Base-by-base conservation (phyloP, 2,113 vertebrate species). In the Callospermophilus lateralis region DNA sequence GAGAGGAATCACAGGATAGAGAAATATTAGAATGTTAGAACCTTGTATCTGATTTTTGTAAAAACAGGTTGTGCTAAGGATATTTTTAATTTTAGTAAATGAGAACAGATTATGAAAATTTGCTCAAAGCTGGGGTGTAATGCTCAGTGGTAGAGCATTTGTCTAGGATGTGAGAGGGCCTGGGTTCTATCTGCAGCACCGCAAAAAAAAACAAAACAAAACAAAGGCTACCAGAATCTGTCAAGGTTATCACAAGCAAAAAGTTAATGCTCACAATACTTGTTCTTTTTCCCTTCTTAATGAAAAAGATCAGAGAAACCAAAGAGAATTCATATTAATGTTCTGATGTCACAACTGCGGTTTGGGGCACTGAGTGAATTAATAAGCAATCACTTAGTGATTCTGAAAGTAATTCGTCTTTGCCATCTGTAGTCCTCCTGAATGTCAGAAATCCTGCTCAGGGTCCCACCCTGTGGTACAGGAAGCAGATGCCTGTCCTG, bases 401-500 rank as follows among this genome's bases (percentile, higher is more conserved):
- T 94, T 88, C 39, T 76, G 77, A 84, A 45, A 34, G 37, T 13
- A 58, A 3, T 30, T 53, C 6, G 39, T n/a, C 39, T 93, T 84
- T 30, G 3, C 22, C 11, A 12, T 74, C 1, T 0, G 8, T 77
- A 12, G 8, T 17, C 28, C 8, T 68, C 37, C 28, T 28, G 1
- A 8, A 24, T 34, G 9, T 55, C 37, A 85, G 76, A 77, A 61
- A 88, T 4, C 78, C 13, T 39, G 7, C n/a, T 39, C 68, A 1
- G 28, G 26, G 84, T 79, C 32, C 12, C 11, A 42, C 12, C 26
- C 11, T 53, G 3, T 78, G 76, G 20, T 9, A 3, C 42, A 67
- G 10, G 28, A 32, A 53, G 16, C 4, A 84, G 34, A 51, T 1
- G 1, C n/a, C 4, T 4, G 1, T 3, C 17, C 45, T 15, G 8